Evolutionary conservation across 2,797 vertebrate genomes (phyloP), one percentile per base, ranked within the genome.

Genomic region (Melanotaenia parkinsoni): DNA sequence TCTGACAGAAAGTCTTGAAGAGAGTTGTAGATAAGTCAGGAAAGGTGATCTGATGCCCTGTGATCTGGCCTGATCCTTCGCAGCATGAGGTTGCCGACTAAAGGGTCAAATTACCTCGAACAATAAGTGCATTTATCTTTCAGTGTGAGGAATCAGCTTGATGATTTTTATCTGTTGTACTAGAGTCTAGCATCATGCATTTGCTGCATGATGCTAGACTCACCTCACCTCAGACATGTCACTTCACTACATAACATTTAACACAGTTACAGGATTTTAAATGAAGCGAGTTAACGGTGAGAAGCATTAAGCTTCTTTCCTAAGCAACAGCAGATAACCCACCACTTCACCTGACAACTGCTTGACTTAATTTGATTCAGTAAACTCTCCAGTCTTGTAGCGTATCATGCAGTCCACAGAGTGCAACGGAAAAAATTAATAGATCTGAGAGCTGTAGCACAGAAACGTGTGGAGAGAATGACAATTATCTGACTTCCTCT

Each of bases 381-480:
- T 80, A 67, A 75, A 72, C 73, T 81, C 56, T 20, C 28, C 22
- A 4, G 58, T 62, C 59, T 67, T 78, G 63, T 63, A 24, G 75
- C 74, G 72, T 62, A 53, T 68, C 47, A 74, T 18, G 14, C 72
- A n/a, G 37, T 69, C 47, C 54, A 50, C 22, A 45, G 38, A 79
- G 47, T 51, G 26, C 54, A 60, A 63, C 45, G n/a, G 47, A 50
- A 70, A 62, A 58, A 77, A 69, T 40, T 16, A 71, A 75, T 59
- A 66, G 47, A 80, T 80, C 73, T 75, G 53, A 72, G 68, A 37
- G 80, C 72, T 37, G 10, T 2, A 28, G 35, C 70, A 43, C 40
- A 61, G 32, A 59, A 62, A 71, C 6, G n/a, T 63, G 63, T 69
- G 70, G 80, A 70, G 40, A 70, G 79, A 88, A 86, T 81, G 67